Base-by-base conservation (phyloP, 1,140 invertebrate genomes). In the Leguminivora glycinivorella region DNA sequence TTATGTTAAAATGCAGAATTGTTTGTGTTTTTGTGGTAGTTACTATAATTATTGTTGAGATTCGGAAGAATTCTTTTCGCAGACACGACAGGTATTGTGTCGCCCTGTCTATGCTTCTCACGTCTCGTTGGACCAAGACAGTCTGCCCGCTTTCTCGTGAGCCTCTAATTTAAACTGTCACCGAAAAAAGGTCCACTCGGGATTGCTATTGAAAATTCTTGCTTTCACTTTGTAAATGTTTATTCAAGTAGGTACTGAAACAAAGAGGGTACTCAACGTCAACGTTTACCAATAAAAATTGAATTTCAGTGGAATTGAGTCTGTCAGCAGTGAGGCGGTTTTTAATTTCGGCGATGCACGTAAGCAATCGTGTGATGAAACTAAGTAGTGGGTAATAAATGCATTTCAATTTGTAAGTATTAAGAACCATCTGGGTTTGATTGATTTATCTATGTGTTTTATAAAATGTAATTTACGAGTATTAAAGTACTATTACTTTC, bases 1-100 rank as follows among this genome's bases (percentile, higher is more conserved):
- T n/a, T 52, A 52, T 3, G 9, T 9, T 52, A 22, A 22, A n/a
- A 19, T 10, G 7, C 10, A 52, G 4, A 52, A 22, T 52, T 3
- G 19, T 22, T 52, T 52, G 47, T n/a, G 1, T 22, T 52, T 22
- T 2, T 10, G 19, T 2, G 3, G 6, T 22, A 52, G 17, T 22
- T 52, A 52, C 47, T 17, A 9, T 9, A 43, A 2, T n/a, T 43
- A 22, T 52, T 52, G 4, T 52, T 17, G 4, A 2, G 22, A 52
- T 52, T 52, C 1, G 1, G 47, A 22, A 52, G 47, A 52, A 52
- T 52, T 52, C 47, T 52, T 17, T 52, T 52, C 47, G 19, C 19
- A 52, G 47, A 52, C 19, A 52, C 25, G 58, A 63, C 58, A 63
- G 58, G n/a, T 63, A 63, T 63, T 63, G 58, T 63, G 25, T 63